Evolutionary conservation across 2,797 vertebrate species (phyloP).

Genomic region (Iguana delicatissima): DNA sequence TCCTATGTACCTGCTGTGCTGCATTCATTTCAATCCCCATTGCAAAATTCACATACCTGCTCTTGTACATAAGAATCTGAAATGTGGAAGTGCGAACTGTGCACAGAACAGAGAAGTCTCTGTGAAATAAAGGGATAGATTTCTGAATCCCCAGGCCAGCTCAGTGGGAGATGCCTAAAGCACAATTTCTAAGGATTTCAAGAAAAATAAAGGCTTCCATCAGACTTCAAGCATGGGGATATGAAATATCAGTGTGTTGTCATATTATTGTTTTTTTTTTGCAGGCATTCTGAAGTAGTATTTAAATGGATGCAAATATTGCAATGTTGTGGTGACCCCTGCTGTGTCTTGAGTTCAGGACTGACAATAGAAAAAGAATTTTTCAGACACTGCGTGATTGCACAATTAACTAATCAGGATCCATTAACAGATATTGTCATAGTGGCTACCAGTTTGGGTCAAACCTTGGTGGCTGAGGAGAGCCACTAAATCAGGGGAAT

Average conservation of each 20-base stretch:
- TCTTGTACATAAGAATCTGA: background rate
- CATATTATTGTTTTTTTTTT: too few species aligned
- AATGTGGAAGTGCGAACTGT: background rate
- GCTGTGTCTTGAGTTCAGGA: background rate
- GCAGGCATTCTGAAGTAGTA: background rate
- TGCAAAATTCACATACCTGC: background rate
- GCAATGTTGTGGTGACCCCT: background rate
- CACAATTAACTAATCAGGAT: too few species aligned
- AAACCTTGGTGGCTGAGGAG: too few species aligned
- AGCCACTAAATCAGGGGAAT: too few species aligned
- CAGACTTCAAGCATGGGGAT: background rate
- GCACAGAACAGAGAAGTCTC: background rate
- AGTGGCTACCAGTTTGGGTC: too few species aligned
- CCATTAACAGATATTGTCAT: background rate
- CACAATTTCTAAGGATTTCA: background rate
- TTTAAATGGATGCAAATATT: conserved; percentile 17
- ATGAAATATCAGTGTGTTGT: background rate
- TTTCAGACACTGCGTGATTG: background rate
- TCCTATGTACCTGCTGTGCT: background rate
- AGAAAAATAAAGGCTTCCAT: conserved; percentile 7
- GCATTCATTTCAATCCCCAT: background rate
- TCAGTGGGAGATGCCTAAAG: background rate
- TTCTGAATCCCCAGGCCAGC: background rate
- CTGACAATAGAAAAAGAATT: background rate
- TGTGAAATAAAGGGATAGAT: background rate